These are phyloP conservation scores for Toxotes jaculatrix DNA, from an alignment of 2,113 vertebrate species.

Conservation along the genomic window DNA sequence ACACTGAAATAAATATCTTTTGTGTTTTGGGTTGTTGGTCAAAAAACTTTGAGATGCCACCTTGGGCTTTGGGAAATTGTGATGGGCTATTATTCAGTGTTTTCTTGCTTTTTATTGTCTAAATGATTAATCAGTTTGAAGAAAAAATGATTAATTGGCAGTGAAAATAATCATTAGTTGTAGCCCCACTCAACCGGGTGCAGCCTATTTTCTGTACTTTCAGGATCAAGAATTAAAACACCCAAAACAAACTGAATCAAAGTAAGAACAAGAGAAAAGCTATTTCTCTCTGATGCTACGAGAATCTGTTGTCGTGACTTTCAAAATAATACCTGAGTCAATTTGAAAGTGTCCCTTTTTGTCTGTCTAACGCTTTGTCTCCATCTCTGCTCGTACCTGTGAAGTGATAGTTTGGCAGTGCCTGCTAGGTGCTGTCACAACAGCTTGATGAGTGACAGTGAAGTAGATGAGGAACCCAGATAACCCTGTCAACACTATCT, in stretches of 20 bases:
- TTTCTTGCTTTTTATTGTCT: background rate
- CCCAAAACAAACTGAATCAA: background rate
- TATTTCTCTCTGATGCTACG: background rate
- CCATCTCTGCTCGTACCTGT: slow-evolving; percentile 45
- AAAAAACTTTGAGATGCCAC: background rate
- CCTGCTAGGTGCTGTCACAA: slow-evolving; percentile 67
- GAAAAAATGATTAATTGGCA: background rate
- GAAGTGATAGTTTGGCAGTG: slow-evolving; percentile 55
- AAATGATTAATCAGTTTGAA: background rate
- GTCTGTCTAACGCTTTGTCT: slow-evolving; percentile 14
- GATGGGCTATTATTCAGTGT: background rate
- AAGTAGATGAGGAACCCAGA: slow-evolving; percentile 63
- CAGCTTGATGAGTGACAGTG: slow-evolving; percentile 68
- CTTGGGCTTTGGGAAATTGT: background rate
- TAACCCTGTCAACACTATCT: slow-evolving; percentile 63
- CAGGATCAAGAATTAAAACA: background rate
- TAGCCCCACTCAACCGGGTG: too few species aligned
- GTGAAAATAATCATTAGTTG: background rate
- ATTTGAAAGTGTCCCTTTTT: slow-evolving; percentile 22
- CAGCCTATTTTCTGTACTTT: background rate
- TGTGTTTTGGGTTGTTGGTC: background rate
- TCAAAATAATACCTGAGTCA: slow-evolving; percentile 32
- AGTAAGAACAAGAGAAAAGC: background rate
- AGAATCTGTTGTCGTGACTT: background rate
- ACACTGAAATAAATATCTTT: background rate